phyloP scores from a whole-genome alignment of 2,888 invertebrate species.

The Stramonita haemastoma region DNA sequence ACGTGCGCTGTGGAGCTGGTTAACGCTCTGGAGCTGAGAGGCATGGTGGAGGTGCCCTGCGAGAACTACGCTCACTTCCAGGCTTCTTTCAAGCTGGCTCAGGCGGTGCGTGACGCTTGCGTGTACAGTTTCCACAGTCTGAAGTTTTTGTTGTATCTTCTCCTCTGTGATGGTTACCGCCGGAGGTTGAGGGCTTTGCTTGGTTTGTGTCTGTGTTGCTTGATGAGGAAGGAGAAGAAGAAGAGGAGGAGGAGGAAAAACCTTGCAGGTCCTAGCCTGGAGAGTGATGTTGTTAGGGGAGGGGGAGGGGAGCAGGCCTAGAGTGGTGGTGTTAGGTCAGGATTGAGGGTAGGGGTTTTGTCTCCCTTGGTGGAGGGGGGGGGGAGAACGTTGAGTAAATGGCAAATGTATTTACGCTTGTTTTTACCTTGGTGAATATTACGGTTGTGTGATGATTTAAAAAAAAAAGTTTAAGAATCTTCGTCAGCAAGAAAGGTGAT shows the following conservation, averaged over 20 bases:
- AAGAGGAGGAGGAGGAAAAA: not conserved
- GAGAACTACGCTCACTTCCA: conserved; percentile 38
- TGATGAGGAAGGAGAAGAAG: not conserved
- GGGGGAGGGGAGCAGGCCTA: not conserved
- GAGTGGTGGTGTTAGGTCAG: too few species aligned
- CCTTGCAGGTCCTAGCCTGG: not conserved
- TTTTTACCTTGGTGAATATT: not conserved
- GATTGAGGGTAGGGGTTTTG: not conserved
- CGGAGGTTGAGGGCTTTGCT: conserved; percentile 47
- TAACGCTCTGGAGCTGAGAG: conserved; percentile 43
- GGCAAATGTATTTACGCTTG: not conserved
- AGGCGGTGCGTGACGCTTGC: conserved; percentile 51
- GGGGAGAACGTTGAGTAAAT: not conserved
- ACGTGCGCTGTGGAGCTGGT: conserved; percentile 41
- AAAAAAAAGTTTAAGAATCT: not conserved
- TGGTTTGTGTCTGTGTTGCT: not conserved
- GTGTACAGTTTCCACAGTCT: conserved; percentile 59
- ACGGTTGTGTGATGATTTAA: not conserved
- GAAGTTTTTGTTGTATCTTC: conserved; percentile 66
- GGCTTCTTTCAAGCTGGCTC: conserved; percentile 45
- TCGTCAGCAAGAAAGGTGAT: not conserved
- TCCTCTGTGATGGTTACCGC: conserved; percentile 60
- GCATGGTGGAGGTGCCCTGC: conserved; percentile 43
- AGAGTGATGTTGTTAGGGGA: not conserved
- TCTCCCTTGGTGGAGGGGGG: not conserved